phyloP scores from a whole-genome alignment of 2,888 invertebrate genomes.

The Tricholauxania praeusta region DNA sequence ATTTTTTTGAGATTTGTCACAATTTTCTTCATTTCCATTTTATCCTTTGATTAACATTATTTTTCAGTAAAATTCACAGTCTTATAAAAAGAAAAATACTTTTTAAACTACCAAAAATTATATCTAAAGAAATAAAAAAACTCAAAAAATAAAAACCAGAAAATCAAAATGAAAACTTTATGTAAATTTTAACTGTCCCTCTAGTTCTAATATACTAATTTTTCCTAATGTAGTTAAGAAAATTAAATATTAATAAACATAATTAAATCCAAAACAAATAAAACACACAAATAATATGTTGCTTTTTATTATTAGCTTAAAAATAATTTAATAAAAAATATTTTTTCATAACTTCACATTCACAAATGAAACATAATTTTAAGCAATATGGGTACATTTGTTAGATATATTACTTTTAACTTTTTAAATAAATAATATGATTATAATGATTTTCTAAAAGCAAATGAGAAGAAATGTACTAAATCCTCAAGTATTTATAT shows the following conservation, averaged over 20 bases:
- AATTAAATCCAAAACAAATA: slow-evolving; percentile 13
- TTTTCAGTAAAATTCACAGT: no score
- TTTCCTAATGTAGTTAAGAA: slow-evolving; percentile 29
- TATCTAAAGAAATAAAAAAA: neutral
- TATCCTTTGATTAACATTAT: no score
- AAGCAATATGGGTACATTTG: slow-evolving; percentile 31
- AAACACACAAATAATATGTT: slow-evolving; percentile 35
- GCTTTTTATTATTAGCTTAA: slow-evolving; percentile 28
- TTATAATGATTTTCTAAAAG: no score
- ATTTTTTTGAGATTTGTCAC: no score
- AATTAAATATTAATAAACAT: slow-evolving; percentile 28
- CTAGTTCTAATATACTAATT: neutral
- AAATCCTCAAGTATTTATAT: neutral
- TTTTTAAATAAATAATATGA: no score
- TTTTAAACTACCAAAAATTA: no score
- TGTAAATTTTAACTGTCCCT: slow-evolving; percentile 3
- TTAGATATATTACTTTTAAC: slow-evolving; percentile 18
- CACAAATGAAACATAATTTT: slow-evolving; percentile 40
- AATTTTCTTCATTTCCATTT: no score
- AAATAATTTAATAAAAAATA: slow-evolving; percentile 29
- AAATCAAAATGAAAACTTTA: slow-evolving; percentile 26
- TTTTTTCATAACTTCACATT: slow-evolving; percentile 34
- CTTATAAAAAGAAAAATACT: no score
- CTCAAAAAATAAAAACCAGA: slow-evolving; percentile 13
- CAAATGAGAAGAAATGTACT: no score